A percentile compares a stretch with the other conserved stretches of the same genome.
Conservation (phyloP, 2,797 vertebrate genomes). For the Sebastes oblongus region DNA sequence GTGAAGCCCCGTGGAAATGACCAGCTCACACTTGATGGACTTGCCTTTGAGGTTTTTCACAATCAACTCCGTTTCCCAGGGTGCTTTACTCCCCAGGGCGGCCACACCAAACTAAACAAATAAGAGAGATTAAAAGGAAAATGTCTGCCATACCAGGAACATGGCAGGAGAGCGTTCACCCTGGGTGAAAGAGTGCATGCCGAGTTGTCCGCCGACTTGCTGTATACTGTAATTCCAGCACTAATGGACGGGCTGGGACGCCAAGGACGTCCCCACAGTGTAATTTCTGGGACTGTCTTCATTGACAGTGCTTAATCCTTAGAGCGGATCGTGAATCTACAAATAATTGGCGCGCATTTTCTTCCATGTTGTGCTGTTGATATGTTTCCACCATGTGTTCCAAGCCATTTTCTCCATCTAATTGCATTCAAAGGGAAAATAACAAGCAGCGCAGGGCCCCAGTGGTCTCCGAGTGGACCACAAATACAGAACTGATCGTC, state of each 20-base stretch:
- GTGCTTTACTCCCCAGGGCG: slow-evolving; percentile 22
- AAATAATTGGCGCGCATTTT: slow-evolving; percentile 47
- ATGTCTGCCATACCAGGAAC: slow-evolving; percentile 40
- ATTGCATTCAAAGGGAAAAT: slow-evolving; percentile 62
- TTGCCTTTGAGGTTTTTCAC: slow-evolving; percentile 53
- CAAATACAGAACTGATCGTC: slow-evolving; percentile 43
- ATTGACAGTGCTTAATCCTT: slow-evolving; percentile 43
- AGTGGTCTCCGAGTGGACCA: slow-evolving; percentile 48
- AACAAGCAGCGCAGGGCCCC: slow-evolving; percentile 39
- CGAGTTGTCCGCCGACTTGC: slow-evolving; percentile 28
- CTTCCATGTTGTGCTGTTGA: slow-evolving; percentile 51
- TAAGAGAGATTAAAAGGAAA: slow-evolving; percentile 44
- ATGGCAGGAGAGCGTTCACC: slow-evolving; percentile 8
- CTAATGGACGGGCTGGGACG: slow-evolving; percentile 25
- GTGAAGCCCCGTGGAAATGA: slow-evolving; percentile 57
- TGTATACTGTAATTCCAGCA: slow-evolving; percentile 29
- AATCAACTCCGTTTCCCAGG: slow-evolving; percentile 56
- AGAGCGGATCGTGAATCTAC: slow-evolving; percentile 38
- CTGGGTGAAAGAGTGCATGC: slow-evolving; percentile 15
- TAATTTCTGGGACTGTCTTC: slow-evolving; percentile 36
- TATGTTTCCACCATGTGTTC: slow-evolving; percentile 66
- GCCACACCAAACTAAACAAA: slow-evolving; percentile 60
- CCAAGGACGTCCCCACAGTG: slow-evolving; percentile 47
- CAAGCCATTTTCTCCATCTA: slow-evolving; percentile 58
- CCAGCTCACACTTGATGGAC: slow-evolving; percentile 45